Conservation (phyloP, 2,797 vertebrate species). For the Phrynocephalus guinanensis region DNA sequence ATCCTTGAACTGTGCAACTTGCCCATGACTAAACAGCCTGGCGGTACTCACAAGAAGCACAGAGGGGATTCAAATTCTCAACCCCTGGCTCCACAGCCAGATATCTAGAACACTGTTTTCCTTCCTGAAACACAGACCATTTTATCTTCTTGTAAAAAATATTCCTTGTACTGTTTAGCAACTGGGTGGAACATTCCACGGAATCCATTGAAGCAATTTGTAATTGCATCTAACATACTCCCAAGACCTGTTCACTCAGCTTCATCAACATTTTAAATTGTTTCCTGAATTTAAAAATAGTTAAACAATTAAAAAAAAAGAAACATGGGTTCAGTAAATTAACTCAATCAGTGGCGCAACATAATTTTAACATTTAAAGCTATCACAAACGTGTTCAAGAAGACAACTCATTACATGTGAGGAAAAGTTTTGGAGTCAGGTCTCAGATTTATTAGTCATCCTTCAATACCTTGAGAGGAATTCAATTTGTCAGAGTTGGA, state of each 20-base stretch:
- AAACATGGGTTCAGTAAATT: slow-evolving; percentile 56
- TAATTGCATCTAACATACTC: slow-evolving; percentile 41
- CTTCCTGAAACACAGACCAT: slow-evolving; percentile 21
- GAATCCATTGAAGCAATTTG: slow-evolving; percentile 44
- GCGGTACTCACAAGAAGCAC: no score
- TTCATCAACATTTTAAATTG: slow-evolving; percentile 55
- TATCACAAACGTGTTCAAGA: slow-evolving; percentile 59
- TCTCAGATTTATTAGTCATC: slow-evolving; percentile 76
- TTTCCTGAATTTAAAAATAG: slow-evolving; percentile 11
- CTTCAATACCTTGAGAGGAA: slow-evolving; percentile 72
- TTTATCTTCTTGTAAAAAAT: slow-evolving; percentile 39
- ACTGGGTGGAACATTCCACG: slow-evolving; percentile 46
- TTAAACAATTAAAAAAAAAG: slow-evolving; percentile 14
- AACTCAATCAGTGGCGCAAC: slow-evolving; percentile 57
- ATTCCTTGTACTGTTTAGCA: slow-evolving; percentile 10
- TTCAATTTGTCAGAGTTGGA: slow-evolving; percentile 76
- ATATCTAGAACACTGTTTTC: not conserved
- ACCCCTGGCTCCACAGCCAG: no score
- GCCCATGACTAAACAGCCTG: no score
- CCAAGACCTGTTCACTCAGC: slow-evolving; percentile 50
- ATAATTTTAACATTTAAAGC: slow-evolving; percentile 65
- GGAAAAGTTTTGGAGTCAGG: slow-evolving; percentile 68
- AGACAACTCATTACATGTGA: slow-evolving; percentile 44
- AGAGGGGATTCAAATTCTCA: no score
- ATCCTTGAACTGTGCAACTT: no score